Percentiles rank a stretch among this genome's conserved stretches.
These are phyloP conservation scores for Nannobrachium achirus DNA, from an alignment of 2,113 vertebrate genomes.

Conservation along the genomic window DNA sequence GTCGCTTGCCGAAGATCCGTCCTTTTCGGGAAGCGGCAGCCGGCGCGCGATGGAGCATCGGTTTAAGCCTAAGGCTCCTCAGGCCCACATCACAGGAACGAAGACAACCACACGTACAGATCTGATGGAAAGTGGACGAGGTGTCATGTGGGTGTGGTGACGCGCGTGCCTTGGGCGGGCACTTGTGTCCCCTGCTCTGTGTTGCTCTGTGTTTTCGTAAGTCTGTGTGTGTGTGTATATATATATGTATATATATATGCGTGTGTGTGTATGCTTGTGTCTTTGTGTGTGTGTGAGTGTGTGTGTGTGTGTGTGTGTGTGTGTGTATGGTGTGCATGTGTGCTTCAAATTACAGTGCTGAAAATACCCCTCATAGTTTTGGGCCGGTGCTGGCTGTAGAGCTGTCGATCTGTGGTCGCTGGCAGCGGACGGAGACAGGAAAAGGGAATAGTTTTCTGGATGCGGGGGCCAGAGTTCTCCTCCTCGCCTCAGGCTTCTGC, in stretches of 20 bases:
- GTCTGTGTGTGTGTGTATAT: slow-evolving; percentile 25
- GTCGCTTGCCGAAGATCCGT: too few relatives aligned
- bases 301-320: slow-evolving; percentile 32
- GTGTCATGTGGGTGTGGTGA: slow-evolving; percentile 33
- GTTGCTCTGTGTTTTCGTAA: slow-evolving; percentile 33
- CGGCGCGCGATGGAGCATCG: too few relatives aligned
- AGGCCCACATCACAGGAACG: background rate
- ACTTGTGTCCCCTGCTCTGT: slow-evolving; percentile 26
- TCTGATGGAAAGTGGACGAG: slow-evolving; percentile 28
- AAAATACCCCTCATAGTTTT: slow-evolving; percentile 86
- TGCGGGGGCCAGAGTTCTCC: slow-evolving; percentile 74
- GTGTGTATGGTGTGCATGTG: slow-evolving; percentile 60
- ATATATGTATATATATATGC: slow-evolving; percentile 16
- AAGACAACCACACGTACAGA: slow-evolving; percentile 3
- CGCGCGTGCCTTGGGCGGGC: slow-evolving; percentile 40
- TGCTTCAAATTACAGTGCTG: slow-evolving; percentile 82
- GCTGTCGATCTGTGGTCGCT: slow-evolving; percentile 77
- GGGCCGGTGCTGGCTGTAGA: slow-evolving; percentile 70
- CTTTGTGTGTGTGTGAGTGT: slow-evolving; percentile 48
- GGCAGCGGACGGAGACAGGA: slow-evolving; percentile 74
- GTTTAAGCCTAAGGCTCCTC: background rate
- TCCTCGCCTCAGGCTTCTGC: slow-evolving; percentile 74
- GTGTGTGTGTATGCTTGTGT: slow-evolving; percentile 60
- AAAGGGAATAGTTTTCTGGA: slow-evolving; percentile 79
- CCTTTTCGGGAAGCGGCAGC: too few relatives aligned